A percentile compares a stretch with the other conserved stretches of the same genome.
These are phyloP conservation scores for Sula dactylatra DNA, from an alignment of 2,113 vertebrate species.

Conservation along the genomic window DNA sequence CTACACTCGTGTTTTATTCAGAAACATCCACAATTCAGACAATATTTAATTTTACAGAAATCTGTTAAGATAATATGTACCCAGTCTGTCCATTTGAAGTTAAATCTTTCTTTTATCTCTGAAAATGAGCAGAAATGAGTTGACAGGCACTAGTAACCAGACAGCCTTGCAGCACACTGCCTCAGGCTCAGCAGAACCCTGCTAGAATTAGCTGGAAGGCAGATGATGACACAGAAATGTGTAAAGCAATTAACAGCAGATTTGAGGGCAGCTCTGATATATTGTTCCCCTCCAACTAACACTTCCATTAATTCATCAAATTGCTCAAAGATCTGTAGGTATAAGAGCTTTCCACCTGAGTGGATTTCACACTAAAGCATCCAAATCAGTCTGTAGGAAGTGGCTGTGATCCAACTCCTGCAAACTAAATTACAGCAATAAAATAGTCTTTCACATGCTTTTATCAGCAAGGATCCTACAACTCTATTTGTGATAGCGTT, in stretches of 20 bases:
- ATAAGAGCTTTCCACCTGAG: neutral
- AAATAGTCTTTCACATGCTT: neutral
- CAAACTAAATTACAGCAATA: conserved; percentile 4
- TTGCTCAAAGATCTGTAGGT: neutral
- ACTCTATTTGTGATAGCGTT: neutral
- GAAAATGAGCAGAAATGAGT: neutral
- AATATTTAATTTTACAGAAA: neutral
- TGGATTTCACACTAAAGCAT: neutral
- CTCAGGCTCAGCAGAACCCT: neutral
- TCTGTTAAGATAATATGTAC: neutral
- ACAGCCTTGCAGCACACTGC: neutral
- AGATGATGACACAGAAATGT: neutral
- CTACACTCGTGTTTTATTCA: neutral
- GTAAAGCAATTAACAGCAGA: neutral
- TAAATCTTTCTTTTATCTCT: neutral
- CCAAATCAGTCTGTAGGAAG: neutral
- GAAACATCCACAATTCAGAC: neutral
- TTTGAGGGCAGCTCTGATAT: neutral
- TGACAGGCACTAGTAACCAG: neutral
- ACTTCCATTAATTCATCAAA: neutral
- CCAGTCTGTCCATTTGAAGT: neutral
- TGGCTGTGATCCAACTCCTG: neutral
- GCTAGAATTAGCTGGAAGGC: neutral
- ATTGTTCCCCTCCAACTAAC: neutral
- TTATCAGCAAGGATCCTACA: neutral